Evolutionary conservation across 1,140 invertebrate species (phyloP).

Genomic region (Sweltsa coloradensis): DNA sequence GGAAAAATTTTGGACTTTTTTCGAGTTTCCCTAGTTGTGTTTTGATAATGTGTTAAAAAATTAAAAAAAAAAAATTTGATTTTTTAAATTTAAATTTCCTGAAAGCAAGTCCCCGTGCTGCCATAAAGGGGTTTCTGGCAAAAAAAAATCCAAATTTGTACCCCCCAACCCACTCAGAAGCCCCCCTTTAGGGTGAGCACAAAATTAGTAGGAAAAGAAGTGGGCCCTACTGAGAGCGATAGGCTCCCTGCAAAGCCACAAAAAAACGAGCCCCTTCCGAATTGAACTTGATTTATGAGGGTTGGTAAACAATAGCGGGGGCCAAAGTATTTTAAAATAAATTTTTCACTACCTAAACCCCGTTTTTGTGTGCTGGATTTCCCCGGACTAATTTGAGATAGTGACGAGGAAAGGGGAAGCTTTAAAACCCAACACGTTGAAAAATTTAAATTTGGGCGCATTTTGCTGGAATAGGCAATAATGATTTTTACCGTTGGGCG

Average conservation of each 20-base stretch:
- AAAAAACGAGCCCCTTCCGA: no score
- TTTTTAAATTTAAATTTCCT: no score
- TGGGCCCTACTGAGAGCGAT: not conserved
- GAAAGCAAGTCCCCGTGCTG: no score
- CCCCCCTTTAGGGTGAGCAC: not conserved
- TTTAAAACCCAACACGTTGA: slow-evolving; percentile 60
- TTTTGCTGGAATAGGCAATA: slow-evolving; percentile 40
- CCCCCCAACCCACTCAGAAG: not conserved
- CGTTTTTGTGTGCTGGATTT: slow-evolving; percentile 52
- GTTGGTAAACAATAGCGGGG: no score
- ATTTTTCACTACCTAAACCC: slow-evolving; percentile 34
- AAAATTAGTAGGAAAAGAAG: not conserved
- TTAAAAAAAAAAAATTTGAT: no score
- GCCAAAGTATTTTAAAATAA: no score
- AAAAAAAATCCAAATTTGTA: not conserved
- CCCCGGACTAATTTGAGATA: slow-evolving; percentile 58
- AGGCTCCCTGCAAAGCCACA: no score
- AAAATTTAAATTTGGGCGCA: slow-evolving; percentile 51
- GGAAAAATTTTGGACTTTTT: no score
- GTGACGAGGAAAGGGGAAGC: slow-evolving; percentile 60
- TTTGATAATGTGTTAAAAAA: no score
- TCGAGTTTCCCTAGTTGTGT: no score
- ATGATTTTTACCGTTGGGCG: slow-evolving; percentile 9
- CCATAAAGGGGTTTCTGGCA: no score
- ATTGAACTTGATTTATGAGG: no score